These are phyloP conservation scores for Gymnodraco acuticeps DNA, from an alignment of 2,797 vertebrate species.

Conservation along the genomic window DNA sequence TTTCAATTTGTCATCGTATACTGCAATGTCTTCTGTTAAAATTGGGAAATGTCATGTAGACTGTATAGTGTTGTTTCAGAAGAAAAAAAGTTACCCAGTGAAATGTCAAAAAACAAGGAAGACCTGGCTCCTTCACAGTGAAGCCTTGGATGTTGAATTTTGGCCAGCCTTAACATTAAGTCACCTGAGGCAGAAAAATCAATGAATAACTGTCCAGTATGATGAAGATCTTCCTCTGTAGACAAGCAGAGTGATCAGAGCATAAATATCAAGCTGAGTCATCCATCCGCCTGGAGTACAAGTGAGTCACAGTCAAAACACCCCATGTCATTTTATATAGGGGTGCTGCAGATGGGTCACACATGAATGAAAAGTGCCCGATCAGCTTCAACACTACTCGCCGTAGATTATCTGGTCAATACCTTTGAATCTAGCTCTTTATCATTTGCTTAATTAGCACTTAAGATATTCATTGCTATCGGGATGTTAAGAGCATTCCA, in stretches of 20 bases:
- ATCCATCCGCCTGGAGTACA: not conserved
- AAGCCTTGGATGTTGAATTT: conserved; percentile 24
- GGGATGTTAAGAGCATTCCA: too few relatives aligned
- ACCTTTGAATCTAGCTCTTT: not conserved
- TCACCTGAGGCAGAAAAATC: conserved; percentile 38
- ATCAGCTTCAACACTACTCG: not conserved
- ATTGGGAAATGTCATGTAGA: too few relatives aligned
- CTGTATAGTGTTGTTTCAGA: too few relatives aligned
- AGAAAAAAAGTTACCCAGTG: too few relatives aligned
- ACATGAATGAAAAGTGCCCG: not conserved
- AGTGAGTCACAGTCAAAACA: not conserved
- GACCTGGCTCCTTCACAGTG: conserved; percentile 26
- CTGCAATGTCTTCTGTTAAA: too few relatives aligned
- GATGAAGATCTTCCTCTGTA: conserved; percentile 4
- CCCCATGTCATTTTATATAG: not conserved
- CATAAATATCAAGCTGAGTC: conserved; percentile 3
- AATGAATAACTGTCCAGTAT: conserved; percentile 17
- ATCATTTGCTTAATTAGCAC: not conserved
- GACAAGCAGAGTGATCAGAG: not conserved
- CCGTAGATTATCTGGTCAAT: not conserved
- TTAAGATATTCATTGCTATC: too few relatives aligned
- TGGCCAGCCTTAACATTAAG: not conserved
- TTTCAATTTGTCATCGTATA: too few relatives aligned
- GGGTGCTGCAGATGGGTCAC: not conserved
- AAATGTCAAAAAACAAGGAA: not conserved